Base-by-base conservation (phyloP, 2,797 vertebrate species). In the Holocentrus rufus region DNA sequence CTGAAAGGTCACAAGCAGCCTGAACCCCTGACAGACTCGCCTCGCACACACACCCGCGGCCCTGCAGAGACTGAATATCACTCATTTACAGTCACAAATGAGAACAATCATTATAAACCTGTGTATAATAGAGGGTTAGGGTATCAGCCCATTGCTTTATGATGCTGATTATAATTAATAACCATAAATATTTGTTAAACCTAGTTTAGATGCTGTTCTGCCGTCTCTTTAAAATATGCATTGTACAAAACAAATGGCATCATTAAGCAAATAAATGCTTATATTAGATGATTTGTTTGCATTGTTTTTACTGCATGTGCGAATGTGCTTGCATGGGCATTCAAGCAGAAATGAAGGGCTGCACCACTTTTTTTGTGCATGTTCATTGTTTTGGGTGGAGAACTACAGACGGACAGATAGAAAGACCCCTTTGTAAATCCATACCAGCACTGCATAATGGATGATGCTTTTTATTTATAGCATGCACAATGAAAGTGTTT, bases 1-100 rank as follows among this genome's bases (percentile, higher is more conserved):
- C 65, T 74, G 64, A 87, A 88, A 91, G 90, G 90, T 91, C 88
- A 90, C 59, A 49, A 39, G 42, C 65, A 66, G 78, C 69, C 73
- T 44, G 56, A 52, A 17, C 71, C 44, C 25, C 73, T 71, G 52
- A 74, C 79, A 77, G 65, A 57, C 73, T 75, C 49, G 44, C 76
- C 74, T 13, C 67, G 49, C 49, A 18, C 59, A 77, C 68, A 7
- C 1, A 0, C 58, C 39, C 47, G 47, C 18, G 58, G 64, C 30
- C 15, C 34, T 23, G 31, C 22, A 36, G 47, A 34, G 46, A 42
- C 36, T 61, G 61, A 79, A 77, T 64, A 76, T 62, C 64, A 64
- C 50, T 55, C 1, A 7, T 62, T 61, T 64, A 55, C 34, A 36
- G 20, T 2, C 5, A 57, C 23, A 59, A 64, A 69, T 59, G 25